phyloP scores from a whole-genome alignment of 2,113 vertebrate species.

The Probosciger aterrimus region DNA sequence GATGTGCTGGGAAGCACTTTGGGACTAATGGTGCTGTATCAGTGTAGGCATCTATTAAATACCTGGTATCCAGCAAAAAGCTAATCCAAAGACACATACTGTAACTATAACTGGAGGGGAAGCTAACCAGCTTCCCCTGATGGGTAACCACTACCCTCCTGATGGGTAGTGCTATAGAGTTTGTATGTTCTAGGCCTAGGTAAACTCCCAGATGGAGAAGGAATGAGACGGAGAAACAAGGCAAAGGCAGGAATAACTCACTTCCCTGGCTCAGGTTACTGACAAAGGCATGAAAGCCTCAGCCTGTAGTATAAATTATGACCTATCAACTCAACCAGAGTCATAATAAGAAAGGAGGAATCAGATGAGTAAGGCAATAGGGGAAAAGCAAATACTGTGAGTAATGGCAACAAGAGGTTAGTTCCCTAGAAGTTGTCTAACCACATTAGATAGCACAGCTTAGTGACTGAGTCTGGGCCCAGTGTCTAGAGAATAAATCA shows the following conservation, averaged over 20 bases:
- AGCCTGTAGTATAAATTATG: constrained; percentile 60
- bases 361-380: constrained; percentile 61
- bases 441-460: constrained; percentile 69
- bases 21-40: background rate
- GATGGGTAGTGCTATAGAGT: background rate
- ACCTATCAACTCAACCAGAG: constrained; percentile 63
- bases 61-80: background rate
- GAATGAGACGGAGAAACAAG: constrained; percentile 26
- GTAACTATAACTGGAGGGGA: background rate
- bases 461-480: constrained; percentile 40
- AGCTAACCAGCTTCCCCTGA: fast-evolving
- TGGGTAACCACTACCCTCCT: no score
- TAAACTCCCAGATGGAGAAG: background rate
- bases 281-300: constrained; percentile 61
- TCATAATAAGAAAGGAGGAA: constrained; percentile 62
- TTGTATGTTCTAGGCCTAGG: background rate
- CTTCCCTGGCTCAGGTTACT: constrained; percentile 54
- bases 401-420: constrained; percentile 61
- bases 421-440: constrained; percentile 68
- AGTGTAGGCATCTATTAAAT: background rate
- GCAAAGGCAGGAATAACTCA: constrained; percentile 59
- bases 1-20: background rate
- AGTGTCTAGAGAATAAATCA: constrained; percentile 68
- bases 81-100: background rate
- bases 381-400: constrained; percentile 66